Base-by-base conservation (phyloP, 2,888 invertebrate species). In the Lasioglossum calceatum region DNA sequence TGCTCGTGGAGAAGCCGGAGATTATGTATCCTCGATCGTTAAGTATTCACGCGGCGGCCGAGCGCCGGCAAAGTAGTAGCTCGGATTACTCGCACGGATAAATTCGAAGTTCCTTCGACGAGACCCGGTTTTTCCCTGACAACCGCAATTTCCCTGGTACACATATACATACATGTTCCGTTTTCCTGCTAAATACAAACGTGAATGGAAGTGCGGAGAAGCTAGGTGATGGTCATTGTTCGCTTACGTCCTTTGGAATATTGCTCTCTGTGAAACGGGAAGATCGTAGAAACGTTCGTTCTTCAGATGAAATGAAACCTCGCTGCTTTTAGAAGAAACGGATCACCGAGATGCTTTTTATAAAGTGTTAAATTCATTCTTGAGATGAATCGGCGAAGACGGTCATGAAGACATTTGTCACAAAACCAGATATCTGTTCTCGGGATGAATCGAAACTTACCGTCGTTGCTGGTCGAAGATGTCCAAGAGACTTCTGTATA, bases 1-100 rank as follows among this genome's bases (percentile, higher is more conserved):
- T 81, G 79, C 86, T 50, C 70, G 74, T 44, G 47, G 67, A 36
- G 32, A 44, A 58, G 61, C 74, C 50, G 77, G 54, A 82, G 81
- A 86, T 87, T 89, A 84, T 86, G 86, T 79, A 86, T 82, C 82
- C 70, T 4, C 54, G 73, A 42, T 81, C 80, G 87, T 88, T 89
- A 88, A 86, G 67, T 82, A 89, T 85, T 89, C 89, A 89, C 73
- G 72, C 27, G 77, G n/a, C 27, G 50, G 23, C 70, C 77, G 77
- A 74, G 36, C 54, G 71, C 47, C 27, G 64, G 64, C 64, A 32
- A 64, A 32, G 47, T 61, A 54, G 75, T 84, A 83, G 74, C 80
- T 81, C 44, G 85, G 77, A 82, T 85, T 85, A 85, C 79, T 77
- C 64, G 82, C 79, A 50, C 80, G 88, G 82, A 86, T 88, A 84